phyloP scores from a whole-genome alignment of 1,140 invertebrate species.

The Lepidurus couesii region DNA sequence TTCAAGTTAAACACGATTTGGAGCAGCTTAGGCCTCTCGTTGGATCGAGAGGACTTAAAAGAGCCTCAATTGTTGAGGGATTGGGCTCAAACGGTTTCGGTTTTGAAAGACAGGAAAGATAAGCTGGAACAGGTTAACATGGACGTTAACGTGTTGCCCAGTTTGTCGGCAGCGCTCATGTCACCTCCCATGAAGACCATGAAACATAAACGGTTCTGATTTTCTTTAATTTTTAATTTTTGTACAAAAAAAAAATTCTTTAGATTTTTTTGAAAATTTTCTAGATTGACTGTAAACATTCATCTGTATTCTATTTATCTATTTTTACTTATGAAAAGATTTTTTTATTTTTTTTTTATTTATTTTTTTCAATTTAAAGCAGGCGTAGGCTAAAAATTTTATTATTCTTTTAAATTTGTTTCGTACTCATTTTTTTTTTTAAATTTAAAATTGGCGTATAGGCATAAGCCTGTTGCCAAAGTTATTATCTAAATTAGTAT shows the following conservation, averaged over 20 bases:
- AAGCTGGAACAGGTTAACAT: conserved; percentile 28
- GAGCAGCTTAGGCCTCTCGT: conserved; percentile 50
- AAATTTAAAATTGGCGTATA: no score
- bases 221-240: not conserved
- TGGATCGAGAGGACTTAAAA: conserved; percentile 41
- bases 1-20: conserved; percentile 53
- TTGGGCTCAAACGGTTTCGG: conserved; percentile 29
- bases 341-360: no score
- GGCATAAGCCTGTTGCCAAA: no score
- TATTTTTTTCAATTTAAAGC: no score
- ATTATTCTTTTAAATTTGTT: not conserved
- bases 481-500: no score
- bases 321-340: no score
- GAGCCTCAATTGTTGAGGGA: conserved; percentile 27
- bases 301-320: no score
- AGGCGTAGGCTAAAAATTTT: no score
- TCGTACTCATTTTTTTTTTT: not conserved
- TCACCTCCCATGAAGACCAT: conserved; percentile 26
- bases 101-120: conserved; percentile 26
- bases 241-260: conserved; percentile 42
- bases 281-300: no score
- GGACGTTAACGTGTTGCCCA: conserved; percentile 25
- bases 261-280: not conserved
- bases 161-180: conserved; percentile 27
- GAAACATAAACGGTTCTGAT: conserved; percentile 7